Evolutionary conservation across 2,113 vertebrate species (phyloP), one percentile per base, ranked within the genome.

Genomic region (Reinhardtius hippoglossoides): DNA sequence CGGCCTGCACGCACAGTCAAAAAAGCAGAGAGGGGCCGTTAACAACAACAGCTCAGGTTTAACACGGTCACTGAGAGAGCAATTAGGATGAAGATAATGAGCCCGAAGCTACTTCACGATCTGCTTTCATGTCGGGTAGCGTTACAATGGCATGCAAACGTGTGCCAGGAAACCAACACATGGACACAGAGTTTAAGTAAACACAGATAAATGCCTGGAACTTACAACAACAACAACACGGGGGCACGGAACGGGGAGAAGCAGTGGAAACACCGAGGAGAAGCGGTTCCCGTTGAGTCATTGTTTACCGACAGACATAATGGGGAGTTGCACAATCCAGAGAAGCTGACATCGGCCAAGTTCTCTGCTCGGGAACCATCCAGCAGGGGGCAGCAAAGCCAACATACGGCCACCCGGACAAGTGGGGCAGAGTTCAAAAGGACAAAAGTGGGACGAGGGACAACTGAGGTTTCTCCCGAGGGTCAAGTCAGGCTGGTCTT

Each of bases 1-100:
- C 90, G 37, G 88, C 91, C 97, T 99, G 84, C 35, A 52, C 5
- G 20, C 5, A 54, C 24, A 71, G 16, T 9, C 31, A 10, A 69
- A 9, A 69, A 18, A 46, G 40, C 2, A 8, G 21, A 78, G 20
- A 73, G 21, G 18, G 24, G 60, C 0, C 0, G 13, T 74, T 60
- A 58, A 58, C 68, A 65, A 9, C 8, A 61, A 35, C 52, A 31
- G 12, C 40, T 13, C 5, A 3, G 8, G n/a, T 71, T 80, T 37
- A 44, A 63, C 31, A 42, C 13, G 26, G 57, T 40, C 5, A 18
- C 0, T 20, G 27, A 15, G 26, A 15, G 26, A 42, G 52, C 46
- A 55, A 35, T 54, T 52, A 54, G 16, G 15, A 12, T 12, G 15
- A n/a, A 35, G 42, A 13, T 44, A 64, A 54, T 61, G 66, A 80